Evolutionary conservation across 2,797 vertebrate genomes (phyloP).

Genomic region (Pitangus sulphuratus): DNA sequence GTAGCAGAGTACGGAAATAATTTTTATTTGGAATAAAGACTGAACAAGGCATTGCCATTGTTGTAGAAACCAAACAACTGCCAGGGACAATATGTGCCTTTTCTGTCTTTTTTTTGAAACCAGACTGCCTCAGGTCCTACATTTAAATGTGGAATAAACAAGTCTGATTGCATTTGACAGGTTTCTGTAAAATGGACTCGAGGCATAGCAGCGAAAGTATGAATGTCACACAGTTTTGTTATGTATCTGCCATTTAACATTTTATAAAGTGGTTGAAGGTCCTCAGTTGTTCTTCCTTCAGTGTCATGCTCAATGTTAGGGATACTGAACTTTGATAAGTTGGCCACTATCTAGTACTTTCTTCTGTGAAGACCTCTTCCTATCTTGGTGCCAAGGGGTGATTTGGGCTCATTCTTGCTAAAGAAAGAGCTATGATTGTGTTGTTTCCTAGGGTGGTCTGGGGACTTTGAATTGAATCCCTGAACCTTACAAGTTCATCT

Average conservation of each 20-base stretch:
- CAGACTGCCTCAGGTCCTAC: conserved; percentile 53
- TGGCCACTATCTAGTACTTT: neutral
- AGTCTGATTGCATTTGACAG: conserved; percentile 75
- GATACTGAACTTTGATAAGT: neutral
- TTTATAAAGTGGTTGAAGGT: conserved; percentile 45
- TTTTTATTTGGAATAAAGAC: conserved; percentile 34
- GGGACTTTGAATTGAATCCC: neutral
- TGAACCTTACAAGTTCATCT: neutral
- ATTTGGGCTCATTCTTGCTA: neutral
- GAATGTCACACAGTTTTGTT: conserved; percentile 69
- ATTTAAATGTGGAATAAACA: conserved; percentile 74
- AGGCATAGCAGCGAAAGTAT: conserved; percentile 64
- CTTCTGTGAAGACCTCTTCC: neutral
- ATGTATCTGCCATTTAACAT: conserved; percentile 43
- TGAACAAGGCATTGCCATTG: conserved; percentile 29
- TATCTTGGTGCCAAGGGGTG: neutral
- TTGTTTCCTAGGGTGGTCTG: neutral
- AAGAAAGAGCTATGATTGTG: neutral
- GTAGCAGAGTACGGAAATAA: neutral
- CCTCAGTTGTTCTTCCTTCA: neutral
- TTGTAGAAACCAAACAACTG: conserved; percentile 45
- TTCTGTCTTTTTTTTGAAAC: conserved; percentile 51
- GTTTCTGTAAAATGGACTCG: conserved; percentile 63
- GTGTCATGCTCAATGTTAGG: neutral
- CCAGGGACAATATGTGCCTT: conserved; percentile 71